A percentile compares a stretch with the other conserved stretches of the same genome.
phyloP scores from a whole-genome alignment of 2,888 invertebrate species.

The Tenthredo notha region DNA sequence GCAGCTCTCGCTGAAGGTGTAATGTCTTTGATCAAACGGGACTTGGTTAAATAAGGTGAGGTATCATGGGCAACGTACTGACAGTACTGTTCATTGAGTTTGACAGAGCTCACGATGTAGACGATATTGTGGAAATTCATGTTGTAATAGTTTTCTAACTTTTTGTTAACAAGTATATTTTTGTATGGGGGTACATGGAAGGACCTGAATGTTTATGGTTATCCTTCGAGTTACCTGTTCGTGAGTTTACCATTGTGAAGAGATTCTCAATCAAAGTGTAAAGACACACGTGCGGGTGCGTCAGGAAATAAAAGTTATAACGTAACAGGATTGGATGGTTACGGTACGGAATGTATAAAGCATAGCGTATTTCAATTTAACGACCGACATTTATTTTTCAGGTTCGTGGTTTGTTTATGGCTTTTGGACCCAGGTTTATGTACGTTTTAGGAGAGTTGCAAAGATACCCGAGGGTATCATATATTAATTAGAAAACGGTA shows the following conservation, averaged over 20 bases:
- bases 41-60: background rate
- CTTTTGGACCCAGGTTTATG: constrained; percentile 26
- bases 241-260: constrained; percentile 24
- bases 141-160: background rate
- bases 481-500: constrained; percentile 45
- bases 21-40: background rate
- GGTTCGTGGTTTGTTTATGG: constrained; percentile 38
- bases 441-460: constrained; percentile 33
- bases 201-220: constrained; percentile 19
- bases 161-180: background rate
- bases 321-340: constrained; percentile 38
- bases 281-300: constrained; percentile 25
- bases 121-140: background rate
- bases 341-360: constrained; percentile 41
- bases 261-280: constrained; percentile 46
- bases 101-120: background rate
- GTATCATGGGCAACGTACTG: background rate
- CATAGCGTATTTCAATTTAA: constrained; percentile 50
- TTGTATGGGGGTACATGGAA: background rate
- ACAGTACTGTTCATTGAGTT: background rate
- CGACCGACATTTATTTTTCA: constrained; percentile 49
- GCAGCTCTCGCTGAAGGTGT: constrained; percentile 2
- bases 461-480: constrained; percentile 8
- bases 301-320: constrained; percentile 37
- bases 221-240: constrained; percentile 9